Evolutionary conservation across 2,888 invertebrate genomes (phyloP).

Genomic region (Laspeyria flexula): DNA sequence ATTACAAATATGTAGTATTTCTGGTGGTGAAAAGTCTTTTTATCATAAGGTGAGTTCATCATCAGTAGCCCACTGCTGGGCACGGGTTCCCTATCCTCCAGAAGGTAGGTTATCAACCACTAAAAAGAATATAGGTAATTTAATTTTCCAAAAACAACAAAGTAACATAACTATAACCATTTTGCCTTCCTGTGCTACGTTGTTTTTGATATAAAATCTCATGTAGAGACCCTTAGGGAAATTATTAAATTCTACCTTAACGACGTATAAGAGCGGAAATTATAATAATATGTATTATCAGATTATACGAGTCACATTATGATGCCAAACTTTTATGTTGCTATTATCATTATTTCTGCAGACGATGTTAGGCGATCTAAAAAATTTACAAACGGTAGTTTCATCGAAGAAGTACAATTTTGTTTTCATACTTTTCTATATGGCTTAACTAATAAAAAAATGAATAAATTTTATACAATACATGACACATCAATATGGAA

Average conservation of each 20-base stretch:
- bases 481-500: no score
- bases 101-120: no score
- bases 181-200: conserved; percentile 10
- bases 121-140: no score
- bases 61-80: no score
- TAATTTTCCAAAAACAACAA: no score
- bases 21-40: no score
- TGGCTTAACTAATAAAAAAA: no score
- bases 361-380: conserved; percentile 20
- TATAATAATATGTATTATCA: conserved; percentile 70
- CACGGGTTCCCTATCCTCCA: no score
- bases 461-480: no score
- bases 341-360: conserved; percentile 43
- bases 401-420: conserved; percentile 12
- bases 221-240: conserved; percentile 27
- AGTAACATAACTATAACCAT: neutral
- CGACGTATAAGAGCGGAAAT: conserved; percentile 54
- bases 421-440: neutral
- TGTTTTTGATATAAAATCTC: conserved; percentile 20
- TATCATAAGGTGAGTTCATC: no score
- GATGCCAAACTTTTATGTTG: conserved; percentile 36
- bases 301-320: conserved; percentile 57
- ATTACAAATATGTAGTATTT: no score
- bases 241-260: conserved; percentile 39
- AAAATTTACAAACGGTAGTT: neutral